These are phyloP conservation scores for Acrocyrtus sp. DNA, from an alignment of 2,888 invertebrate species.

Conservation along the genomic window DNA sequence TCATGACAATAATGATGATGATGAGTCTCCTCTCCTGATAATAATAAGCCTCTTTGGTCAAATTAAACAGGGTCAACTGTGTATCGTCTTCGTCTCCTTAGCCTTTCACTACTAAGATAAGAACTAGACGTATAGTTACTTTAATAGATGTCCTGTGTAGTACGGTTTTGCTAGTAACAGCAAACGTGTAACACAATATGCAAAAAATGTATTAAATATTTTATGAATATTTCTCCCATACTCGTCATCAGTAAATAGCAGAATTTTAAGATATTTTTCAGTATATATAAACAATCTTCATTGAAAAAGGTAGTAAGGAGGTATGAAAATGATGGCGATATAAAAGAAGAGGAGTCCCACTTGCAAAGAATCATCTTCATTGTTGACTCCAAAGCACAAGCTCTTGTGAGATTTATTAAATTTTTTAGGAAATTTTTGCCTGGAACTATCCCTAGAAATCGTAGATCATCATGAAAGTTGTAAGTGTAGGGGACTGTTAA, in stretches of 20 bases:
- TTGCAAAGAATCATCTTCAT: constrained; percentile 35
- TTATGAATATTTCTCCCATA: no score
- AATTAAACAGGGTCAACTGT: constrained; percentile 46
- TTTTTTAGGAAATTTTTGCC: constrained; percentile 1
- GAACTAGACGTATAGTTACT: background rate
- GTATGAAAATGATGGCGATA: constrained; percentile 13
- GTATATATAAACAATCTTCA: background rate
- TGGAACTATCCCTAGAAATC: background rate
- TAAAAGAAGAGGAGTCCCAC: constrained; percentile 24
- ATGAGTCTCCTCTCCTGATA: constrained; percentile 3
- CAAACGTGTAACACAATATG: no score
- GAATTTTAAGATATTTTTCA: no score
- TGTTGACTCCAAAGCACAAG: constrained; percentile 25
- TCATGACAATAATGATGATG: constrained; percentile 10
- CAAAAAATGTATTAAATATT: no score
- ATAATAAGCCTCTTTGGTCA: constrained; percentile 34
- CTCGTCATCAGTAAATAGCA: no score
- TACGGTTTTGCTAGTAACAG: background rate
- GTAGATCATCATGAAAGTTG: constrained; percentile 37
- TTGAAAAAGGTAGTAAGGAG: background rate
- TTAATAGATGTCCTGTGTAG: background rate
- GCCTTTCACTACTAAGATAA: constrained; percentile 28
- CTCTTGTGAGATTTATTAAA: background rate
- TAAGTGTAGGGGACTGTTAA: constrained; percentile 10
- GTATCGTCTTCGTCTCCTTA: background rate